phyloP scores from a whole-genome alignment of 1,140 invertebrate genomes.

The Apis laboriosa region DNA sequence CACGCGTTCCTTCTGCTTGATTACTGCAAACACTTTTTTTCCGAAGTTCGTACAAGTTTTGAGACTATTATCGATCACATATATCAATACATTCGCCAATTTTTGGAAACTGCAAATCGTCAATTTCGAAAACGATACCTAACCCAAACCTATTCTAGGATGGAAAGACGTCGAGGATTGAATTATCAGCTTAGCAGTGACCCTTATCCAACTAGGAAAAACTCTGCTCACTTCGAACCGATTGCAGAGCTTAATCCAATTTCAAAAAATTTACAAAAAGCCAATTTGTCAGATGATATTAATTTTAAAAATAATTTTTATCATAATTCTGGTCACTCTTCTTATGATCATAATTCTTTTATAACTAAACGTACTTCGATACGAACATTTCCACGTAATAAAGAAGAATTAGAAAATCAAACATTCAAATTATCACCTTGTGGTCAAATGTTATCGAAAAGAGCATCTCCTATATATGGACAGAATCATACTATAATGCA shows the following conservation, averaged over 20 bases:
- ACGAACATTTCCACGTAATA: slow-evolving; percentile 57
- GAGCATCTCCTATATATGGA: slow-evolving; percentile 24
- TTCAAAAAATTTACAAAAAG: neutral
- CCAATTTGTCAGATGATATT: neutral
- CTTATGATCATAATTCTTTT: neutral
- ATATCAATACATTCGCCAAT: slow-evolving; percentile 13
- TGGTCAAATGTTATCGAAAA: neutral
- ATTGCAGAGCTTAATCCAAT: slow-evolving; percentile 65
- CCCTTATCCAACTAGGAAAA: slow-evolving; percentile 36
- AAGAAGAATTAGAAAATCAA: slow-evolving; percentile 61
- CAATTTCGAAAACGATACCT: slow-evolving; percentile 46
- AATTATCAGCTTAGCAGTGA: slow-evolving; percentile 71
- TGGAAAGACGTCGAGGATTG: slow-evolving; percentile 60
- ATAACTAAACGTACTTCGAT: slow-evolving; percentile 66
- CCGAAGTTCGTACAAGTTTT: slow-evolving; percentile 51
- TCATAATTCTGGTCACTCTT: slow-evolving; percentile 2
- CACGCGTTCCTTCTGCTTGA: slow-evolving; percentile 64
- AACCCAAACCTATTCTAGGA: slow-evolving; percentile 35
- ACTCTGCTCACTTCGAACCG: slow-evolving; percentile 44
- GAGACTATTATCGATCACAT: slow-evolving; percentile 15
- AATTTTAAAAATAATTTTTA: neutral
- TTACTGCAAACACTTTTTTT: slow-evolving; percentile 51
- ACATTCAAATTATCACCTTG: slow-evolving; percentile 5
- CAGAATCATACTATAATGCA: slow-evolving; percentile 48
- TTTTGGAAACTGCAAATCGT: slow-evolving; percentile 29